phyloP scores from a whole-genome alignment of 2,888 invertebrate genomes.

The Erebia ligea region DNA sequence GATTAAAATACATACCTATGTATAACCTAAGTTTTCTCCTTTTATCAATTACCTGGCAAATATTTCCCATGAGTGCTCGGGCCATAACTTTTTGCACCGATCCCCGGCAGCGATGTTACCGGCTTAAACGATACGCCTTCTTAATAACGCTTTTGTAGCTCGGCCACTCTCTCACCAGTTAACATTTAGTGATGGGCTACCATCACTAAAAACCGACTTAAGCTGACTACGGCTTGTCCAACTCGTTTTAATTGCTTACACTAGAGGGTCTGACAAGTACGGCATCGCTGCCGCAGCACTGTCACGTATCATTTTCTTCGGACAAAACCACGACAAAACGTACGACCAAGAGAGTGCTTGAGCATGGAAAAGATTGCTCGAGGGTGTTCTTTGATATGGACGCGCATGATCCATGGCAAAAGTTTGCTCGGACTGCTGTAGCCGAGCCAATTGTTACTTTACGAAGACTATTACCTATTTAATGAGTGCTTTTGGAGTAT shows the following conservation, averaged over 20 bases:
- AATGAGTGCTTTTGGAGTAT: too few species aligned
- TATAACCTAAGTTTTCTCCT: too few species aligned
- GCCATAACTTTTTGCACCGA: constrained; percentile 60
- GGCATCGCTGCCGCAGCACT: background rate
- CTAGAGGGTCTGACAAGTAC: background rate
- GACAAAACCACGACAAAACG: too few species aligned
- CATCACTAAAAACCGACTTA: background rate
- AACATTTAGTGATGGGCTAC: constrained; percentile 14
- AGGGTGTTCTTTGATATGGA: too few species aligned
- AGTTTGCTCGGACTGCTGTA: too few species aligned
- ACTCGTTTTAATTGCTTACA: background rate
- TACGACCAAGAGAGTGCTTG: too few species aligned
- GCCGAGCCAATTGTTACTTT: too few species aligned
- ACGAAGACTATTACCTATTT: too few species aligned
- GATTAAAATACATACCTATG: too few species aligned
- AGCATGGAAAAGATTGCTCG: too few species aligned
- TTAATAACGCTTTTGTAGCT: constrained; percentile 64
- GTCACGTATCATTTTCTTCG: too few species aligned
- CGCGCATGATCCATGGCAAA: too few species aligned
- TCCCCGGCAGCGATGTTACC: constrained; percentile 65
- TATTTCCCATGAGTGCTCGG: background rate
- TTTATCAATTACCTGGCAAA: background rate
- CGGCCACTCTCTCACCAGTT: constrained; percentile 45
- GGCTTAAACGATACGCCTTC: constrained; percentile 59
- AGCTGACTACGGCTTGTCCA: background rate